Base-by-base conservation (phyloP, 2,797 vertebrate genomes). In the Trichosurus vulpecula region DNA sequence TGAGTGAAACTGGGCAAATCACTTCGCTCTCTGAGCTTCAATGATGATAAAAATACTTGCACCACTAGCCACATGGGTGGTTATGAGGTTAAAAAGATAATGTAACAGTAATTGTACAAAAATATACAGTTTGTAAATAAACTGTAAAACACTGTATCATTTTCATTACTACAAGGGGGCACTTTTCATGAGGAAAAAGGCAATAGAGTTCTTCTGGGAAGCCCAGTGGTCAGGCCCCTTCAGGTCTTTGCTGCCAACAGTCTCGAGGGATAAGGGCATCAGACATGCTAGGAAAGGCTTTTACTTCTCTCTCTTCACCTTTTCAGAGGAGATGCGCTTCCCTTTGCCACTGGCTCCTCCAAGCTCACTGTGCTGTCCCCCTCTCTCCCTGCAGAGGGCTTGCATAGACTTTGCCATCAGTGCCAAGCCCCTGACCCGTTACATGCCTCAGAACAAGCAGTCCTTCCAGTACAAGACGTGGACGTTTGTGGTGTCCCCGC, bases 331-430 rank as follows among this genome's bases (percentile, higher is more conserved):
- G 47, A 31, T 58, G 25, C 66, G 9, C 5, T 87, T 87, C 74
- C 74, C 74, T 87, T 87, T 87, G 25, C 41, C 41, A 0, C 41
- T 87, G 74, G 58, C 27, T 95, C 96, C 92, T 14, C 56, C 1
- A n/a, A 92, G 35, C 12, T 52, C 81, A 90, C 35, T 52, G 31
- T 90, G 92, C 93, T 54, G 92, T 93, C 29, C 14, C 91, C 25
- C 0, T 94, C 35, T 94, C 94, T 94, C 97, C 90, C 91, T 96
- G 95, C 98, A 99, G 99, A 99, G 99, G 97, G 99, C 99, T 94
- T 99, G 99, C 97, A 99, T 99, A 56, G 99, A 99, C 99, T 99
- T 99, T 92, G 99, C 99, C 98, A 99, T 99, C 97, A 99, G 99
- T 11, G 99, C 99, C 98, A 99, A 99, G 97, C 99, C 99, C 0